Conservation (phyloP, 2,797 vertebrate species). For the Enteromius radiatus region DNA sequence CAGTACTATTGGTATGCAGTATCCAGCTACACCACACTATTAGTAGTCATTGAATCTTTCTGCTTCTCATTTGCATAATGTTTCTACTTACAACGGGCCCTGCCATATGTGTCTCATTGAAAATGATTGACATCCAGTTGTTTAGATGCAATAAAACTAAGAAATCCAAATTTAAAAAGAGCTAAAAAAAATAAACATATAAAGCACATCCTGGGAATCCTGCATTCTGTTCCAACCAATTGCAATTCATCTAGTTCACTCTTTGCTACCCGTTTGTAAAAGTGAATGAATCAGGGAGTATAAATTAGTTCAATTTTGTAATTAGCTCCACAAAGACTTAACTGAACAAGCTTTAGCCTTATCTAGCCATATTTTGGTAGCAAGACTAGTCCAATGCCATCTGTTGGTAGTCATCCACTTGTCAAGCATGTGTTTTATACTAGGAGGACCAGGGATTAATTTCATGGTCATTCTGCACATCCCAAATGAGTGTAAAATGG, state of each 20-base stretch:
- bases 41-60: neutral
- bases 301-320: rapidly evolving
- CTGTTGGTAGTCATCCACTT: conserved; percentile 34
- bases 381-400: conserved; percentile 25
- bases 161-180: neutral
- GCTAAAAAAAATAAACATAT: neutral
- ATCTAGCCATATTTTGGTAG: conserved; percentile 2
- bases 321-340: neutral
- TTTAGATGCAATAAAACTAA: neutral
- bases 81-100: neutral
- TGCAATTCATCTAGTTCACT: neutral
- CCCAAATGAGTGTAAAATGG: neutral
- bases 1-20: neutral
- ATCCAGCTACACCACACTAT: neutral
- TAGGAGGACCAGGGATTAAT: conserved; percentile 37
- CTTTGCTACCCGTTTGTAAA: neutral
- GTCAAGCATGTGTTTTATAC: conserved; percentile 45
- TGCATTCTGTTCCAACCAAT: neutral
- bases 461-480: conserved; percentile 39
- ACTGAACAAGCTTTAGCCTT: conserved; percentile 1
- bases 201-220: neutral
- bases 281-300: neutral
- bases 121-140: neutral
- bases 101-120: neutral
- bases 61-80: neutral